Conservation (phyloP, 2,797 vertebrate genomes). For the Clarias fuscus region DNA sequence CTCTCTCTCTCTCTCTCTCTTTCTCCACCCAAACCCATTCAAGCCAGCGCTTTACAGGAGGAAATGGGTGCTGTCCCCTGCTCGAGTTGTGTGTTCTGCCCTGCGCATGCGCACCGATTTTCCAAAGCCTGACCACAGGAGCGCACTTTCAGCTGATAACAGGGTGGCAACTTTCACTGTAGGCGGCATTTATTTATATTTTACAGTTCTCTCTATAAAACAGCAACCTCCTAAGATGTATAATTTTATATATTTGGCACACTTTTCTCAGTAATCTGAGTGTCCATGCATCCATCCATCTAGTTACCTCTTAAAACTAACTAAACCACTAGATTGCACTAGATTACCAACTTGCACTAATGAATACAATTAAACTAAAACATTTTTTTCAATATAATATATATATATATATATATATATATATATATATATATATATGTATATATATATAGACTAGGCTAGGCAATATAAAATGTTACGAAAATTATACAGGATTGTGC, state of each 20-base stretch:
- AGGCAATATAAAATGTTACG: too few species aligned
- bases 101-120: conserved; percentile 20
- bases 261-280: too few species aligned
- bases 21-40: conserved; percentile 47
- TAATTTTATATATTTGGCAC: not conserved
- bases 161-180: not conserved
- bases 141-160: not conserved
- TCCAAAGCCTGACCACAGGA: not conserved
- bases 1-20: not conserved
- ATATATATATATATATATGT: too few species aligned
- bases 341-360: too few species aligned
- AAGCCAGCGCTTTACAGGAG: not conserved
- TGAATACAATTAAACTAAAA: too few species aligned
- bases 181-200: not conserved
- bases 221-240: not conserved
- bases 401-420: too few species aligned
- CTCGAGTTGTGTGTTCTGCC: not conserved
- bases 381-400: too few species aligned
- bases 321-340: too few species aligned
- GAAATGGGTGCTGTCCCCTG: conserved; percentile 21
- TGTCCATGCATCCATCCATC: too few species aligned
- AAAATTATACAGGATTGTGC: too few species aligned
- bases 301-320: too few species aligned
- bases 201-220: not conserved
- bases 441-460: too few species aligned